Conservation (phyloP, 1,140 invertebrate species). For the Calosoma granatense region DNA sequence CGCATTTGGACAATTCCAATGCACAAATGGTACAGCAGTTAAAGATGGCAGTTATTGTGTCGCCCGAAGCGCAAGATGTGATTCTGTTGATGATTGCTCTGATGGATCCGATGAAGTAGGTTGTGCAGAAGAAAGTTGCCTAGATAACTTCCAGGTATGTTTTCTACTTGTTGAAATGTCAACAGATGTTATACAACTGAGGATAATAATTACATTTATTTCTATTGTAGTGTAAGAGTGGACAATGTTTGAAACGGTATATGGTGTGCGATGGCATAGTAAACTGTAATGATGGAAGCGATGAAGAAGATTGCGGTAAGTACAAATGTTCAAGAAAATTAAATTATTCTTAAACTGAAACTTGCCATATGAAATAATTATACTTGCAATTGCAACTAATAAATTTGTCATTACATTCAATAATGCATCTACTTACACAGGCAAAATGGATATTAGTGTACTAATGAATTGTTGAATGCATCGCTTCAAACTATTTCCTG, state of each 20-base stretch:
- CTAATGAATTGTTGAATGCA: too few relatives aligned
- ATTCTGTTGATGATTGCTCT: constrained; percentile 50
- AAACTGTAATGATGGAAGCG: constrained; percentile 59
- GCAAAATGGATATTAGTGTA: too few relatives aligned
- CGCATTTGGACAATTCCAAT: constrained; percentile 48
- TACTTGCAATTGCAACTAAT: too few relatives aligned
- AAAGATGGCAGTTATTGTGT: constrained; percentile 48
- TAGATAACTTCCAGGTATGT: constrained; percentile 43
- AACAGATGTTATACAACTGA: too few relatives aligned
- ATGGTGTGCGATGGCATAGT: constrained; percentile 63
- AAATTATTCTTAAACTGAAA: constrained; percentile 12
- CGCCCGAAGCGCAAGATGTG: constrained; percentile 42
- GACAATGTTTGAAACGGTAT: constrained; percentile 57
- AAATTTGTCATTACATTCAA: too few relatives aligned
- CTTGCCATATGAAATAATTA: too few relatives aligned
- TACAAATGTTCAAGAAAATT: constrained; percentile 17
- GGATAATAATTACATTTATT: constrained; percentile 10
- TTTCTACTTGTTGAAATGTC: background rate
- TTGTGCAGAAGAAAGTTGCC: constrained; percentile 46
- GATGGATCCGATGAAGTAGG: constrained; percentile 52
- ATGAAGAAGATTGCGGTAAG: constrained; percentile 55
- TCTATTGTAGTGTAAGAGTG: constrained; percentile 47
- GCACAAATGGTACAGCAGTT: constrained; percentile 45
- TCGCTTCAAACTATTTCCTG: too few relatives aligned
- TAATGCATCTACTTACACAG: too few relatives aligned